These are phyloP conservation scores for Choristoneura fumiferana DNA, from an alignment of 1,140 invertebrate genomes.

Conservation along the genomic window DNA sequence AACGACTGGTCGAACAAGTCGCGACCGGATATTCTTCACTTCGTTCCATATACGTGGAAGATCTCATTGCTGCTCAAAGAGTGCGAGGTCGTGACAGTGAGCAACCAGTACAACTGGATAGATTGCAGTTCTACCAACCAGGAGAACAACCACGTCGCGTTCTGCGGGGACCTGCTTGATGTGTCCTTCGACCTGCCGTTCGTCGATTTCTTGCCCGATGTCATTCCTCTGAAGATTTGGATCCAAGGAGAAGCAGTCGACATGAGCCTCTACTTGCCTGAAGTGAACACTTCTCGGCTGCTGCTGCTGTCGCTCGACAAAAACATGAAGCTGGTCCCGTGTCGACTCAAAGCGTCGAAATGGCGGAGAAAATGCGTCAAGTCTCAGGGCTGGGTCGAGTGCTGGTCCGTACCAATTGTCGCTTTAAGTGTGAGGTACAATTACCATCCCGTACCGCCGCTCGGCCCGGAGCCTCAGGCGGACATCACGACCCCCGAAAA, in stretches of 20 bases:
- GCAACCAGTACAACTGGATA: slow-evolving; percentile 99
- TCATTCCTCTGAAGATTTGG: slow-evolving; percentile 93
- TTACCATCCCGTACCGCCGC: slow-evolving; percentile 93
- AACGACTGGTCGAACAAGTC: slow-evolving; percentile 97
- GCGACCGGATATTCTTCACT: slow-evolving; percentile 93
- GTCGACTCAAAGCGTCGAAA: slow-evolving; percentile 79
- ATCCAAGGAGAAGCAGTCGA: slow-evolving; percentile 96
- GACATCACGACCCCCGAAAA: slow-evolving; percentile 96
- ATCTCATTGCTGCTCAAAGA: slow-evolving; percentile 95
- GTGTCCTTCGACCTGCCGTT: slow-evolving; percentile 96
- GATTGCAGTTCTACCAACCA: slow-evolving; percentile 97
- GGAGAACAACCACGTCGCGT: slow-evolving; percentile 95
- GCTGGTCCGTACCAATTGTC: slow-evolving; percentile 96
- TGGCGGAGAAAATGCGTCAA: slow-evolving; percentile 93
- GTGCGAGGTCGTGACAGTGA: slow-evolving; percentile 96
- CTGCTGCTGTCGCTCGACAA: slow-evolving; percentile 92
- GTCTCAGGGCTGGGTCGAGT: slow-evolving; percentile 93
- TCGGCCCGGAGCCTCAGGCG: slow-evolving; percentile 91
- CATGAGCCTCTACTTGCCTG: slow-evolving; percentile 92
- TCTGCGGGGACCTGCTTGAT: slow-evolving; percentile 95
- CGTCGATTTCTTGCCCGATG: slow-evolving; percentile 92
- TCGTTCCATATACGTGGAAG: slow-evolving; percentile 98
- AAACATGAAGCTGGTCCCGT: slow-evolving; percentile 90
- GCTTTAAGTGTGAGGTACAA: slow-evolving; percentile 93
- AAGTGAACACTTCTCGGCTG: slow-evolving; percentile 92